Evolutionary conservation across 2,113 vertebrate species (phyloP).

Genomic region (Castor canadensis): DNA sequence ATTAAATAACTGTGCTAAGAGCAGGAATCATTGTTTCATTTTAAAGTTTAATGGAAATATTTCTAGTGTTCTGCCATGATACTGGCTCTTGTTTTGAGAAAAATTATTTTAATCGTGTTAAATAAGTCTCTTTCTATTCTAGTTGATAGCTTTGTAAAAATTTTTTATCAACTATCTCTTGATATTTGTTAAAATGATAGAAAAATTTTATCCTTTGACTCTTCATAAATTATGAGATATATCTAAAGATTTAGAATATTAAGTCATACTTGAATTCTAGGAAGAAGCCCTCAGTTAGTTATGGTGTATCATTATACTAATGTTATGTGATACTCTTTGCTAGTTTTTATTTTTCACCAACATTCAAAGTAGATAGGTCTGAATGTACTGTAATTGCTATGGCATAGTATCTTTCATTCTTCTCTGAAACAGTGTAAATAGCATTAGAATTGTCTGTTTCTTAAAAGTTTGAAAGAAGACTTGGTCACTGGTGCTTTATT

Average conservation of each 20-base stretch:
- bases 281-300: neutral
- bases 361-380: neutral
- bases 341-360: neutral
- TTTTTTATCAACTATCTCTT: neutral
- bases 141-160: neutral
- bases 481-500: neutral
- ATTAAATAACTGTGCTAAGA: neutral
- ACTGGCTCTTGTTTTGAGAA: neutral
- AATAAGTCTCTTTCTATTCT: neutral
- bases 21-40: neutral
- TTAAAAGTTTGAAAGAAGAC: too few species aligned
- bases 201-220: neutral
- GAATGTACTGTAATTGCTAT: neutral
- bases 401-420: neutral
- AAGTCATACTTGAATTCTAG: neutral
- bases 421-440: neutral
- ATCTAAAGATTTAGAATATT: neutral
- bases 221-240: neutral
- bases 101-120: conserved; percentile 1
- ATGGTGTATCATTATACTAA: neutral
- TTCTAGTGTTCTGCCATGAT: neutral
- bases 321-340: neutral
- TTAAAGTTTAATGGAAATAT: neutral
- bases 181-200: neutral
- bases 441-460: neutral